Percentiles rank a stretch among this genome's conserved stretches.
phyloP scores from a whole-genome alignment of 2,113 vertebrate genomes.

The Sturnus vulgaris region DNA sequence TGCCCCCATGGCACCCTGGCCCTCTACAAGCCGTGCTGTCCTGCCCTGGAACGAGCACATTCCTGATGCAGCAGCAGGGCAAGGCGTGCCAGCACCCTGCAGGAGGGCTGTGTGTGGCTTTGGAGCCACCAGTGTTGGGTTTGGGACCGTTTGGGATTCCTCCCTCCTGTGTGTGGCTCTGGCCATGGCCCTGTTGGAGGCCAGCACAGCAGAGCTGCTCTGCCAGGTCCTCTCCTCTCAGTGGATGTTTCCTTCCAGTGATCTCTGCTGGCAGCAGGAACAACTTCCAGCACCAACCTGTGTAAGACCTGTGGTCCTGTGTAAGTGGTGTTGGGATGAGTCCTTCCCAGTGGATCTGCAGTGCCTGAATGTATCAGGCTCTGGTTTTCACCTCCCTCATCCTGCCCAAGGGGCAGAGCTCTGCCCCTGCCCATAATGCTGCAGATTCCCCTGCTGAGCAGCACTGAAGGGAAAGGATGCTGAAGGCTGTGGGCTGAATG shows the following conservation, averaged over 20 bases:
- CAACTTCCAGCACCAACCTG: accelerated
- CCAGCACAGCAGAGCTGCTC: not conserved
- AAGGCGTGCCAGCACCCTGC: not conserved
- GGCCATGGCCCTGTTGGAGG: not conserved
- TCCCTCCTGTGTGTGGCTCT: not conserved
- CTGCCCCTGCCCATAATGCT: not conserved
- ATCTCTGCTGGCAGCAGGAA: not conserved
- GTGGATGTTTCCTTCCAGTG: not conserved
- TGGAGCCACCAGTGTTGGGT: not conserved
- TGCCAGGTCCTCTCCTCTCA: not conserved
- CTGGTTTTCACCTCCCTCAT: not conserved
- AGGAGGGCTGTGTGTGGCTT: not conserved
- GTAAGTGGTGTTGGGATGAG: not conserved
- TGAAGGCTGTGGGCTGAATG: not conserved
- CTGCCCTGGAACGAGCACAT: not conserved
- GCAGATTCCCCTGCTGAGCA: not conserved
- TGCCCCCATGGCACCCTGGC: accelerated
- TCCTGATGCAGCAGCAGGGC: not conserved
- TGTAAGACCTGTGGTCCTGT: accelerated
- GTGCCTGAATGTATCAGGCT: not conserved
- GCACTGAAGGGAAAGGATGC: not conserved
- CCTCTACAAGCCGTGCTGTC: accelerated
- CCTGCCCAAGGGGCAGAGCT: not conserved
- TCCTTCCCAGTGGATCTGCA: not conserved
- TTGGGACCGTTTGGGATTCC: not conserved